Evolutionary conservation across 2,797 vertebrate species (phyloP), one percentile per base, ranked within the genome.

Genomic region (Phaenicophaeus curvirostris): DNA sequence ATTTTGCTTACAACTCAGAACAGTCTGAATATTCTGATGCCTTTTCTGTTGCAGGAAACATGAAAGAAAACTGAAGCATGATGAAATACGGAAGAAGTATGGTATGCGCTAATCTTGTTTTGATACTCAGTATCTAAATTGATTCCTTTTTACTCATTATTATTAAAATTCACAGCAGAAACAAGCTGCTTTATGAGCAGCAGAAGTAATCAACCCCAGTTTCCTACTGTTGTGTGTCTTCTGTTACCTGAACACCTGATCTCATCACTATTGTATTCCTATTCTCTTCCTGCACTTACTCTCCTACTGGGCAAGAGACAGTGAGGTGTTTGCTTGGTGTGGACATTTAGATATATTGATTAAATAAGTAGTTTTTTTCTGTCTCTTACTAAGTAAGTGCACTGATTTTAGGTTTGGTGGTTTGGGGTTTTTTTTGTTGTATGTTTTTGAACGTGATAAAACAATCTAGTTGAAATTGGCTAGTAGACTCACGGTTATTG

Each of bases 21-120:
- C 10, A 28, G 9, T 65, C 41, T 85, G 9, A 69, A 55, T 80
- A 15, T 28, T 84, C 62, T 93, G 10, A 81, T 87, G 37, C 30
- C 44, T 93, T 95, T 80, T 95, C 72, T 87, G 46, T 96, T 97
- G 68, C 97, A 99, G 99, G 96, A 98, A 98, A 72, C 96, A 91
- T 30, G 98, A 99, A 94, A 98, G 98, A 86, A 98, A 96, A 94
- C 65, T 95, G 31, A 98, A 97, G 65, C 98, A 99, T 11, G 98
- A 99, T 90, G 98, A 99, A 83, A 99, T 99, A 96, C 98, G 98
- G 58, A 98, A 96, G 97, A 99, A 99, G 96, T 99, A 99, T 46
- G 99, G 99, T 99, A 98, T 17, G 98, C 98, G 24, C 33, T 33
- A 48, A 30, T 80, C 31, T 84, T 85, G 37, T 68, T 87, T 85